Conservation (phyloP, 2,888 invertebrate genomes). For the Cantharis nigra region DNA sequence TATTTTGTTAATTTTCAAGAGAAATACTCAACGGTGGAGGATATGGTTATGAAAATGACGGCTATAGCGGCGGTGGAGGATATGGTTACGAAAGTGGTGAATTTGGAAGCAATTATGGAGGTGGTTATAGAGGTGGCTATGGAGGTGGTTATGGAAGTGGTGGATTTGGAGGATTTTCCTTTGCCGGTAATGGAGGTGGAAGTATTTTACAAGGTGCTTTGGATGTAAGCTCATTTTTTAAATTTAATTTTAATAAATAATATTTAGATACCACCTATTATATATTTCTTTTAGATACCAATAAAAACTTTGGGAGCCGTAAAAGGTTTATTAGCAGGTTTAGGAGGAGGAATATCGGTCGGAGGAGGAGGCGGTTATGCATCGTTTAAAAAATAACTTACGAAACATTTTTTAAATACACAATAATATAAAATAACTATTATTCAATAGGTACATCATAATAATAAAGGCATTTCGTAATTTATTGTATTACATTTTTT, state of each 20-base stretch:
- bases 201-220: conserved; percentile 11
- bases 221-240: conserved; percentile 3
- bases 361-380: neutral
- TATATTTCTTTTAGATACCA: conserved; percentile 61
- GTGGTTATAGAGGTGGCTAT: conserved; percentile 5
- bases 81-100: conserved; percentile 30
- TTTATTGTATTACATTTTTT: too few relatives aligned
- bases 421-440: neutral
- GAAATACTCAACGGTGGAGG: conserved; percentile 4
- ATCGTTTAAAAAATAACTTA: neutral
- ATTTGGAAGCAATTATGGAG: neutral
- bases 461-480: too few relatives aligned
- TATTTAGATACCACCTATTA: neutral
- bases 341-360: conserved; percentile 44
- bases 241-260: neutral
- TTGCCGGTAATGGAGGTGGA: neutral
- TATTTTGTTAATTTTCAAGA: neutral
- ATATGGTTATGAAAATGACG: conserved; percentile 12
- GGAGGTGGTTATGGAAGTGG: conserved; percentile 13
- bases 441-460: too few relatives aligned
- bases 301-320: conserved; percentile 70
- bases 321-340: conserved; percentile 65
- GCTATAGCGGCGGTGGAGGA: conserved; percentile 6
- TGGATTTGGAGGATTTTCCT: conserved; percentile 9
- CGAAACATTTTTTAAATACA: neutral